Evolutionary conservation across 1,140 invertebrate species (phyloP), one percentile per base, ranked within the genome.

Genomic region (Drosophila gunungcola): DNA sequence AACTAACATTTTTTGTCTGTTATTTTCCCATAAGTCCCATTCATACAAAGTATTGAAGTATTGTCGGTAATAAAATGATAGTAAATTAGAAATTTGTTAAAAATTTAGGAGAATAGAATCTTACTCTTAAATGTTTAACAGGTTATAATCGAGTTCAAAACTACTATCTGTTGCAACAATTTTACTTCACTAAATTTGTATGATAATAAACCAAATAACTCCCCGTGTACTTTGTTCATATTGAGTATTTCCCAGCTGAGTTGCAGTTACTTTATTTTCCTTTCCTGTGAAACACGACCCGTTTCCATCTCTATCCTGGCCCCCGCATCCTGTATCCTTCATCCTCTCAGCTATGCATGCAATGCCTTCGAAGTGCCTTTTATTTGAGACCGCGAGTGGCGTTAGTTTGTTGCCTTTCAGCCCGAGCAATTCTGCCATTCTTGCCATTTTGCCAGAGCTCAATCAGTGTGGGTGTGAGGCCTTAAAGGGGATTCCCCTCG

Each of bases 301-400:
- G 49, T 3, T 63, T 29, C 72, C 73, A 75, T 65, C 73, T 57
- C 58, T 64, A 74, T 12, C 10, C 38, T 34, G n/a, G 16, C 27
- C 52, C 43, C 45, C 36, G 29, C 29, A 0, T 32, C 29, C 5
- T 32, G 29, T 6, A 2, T 32, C 29, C 29, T 32, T 9, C 54
- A 48, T 57, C 55, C 41, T 27, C n/a, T 32, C 52, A 41, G 41
- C 58, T 27, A 48, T 45, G 34, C 72, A 70, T 64, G 75, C 58
- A 58, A 56, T 79, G 74, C 38, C 60, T 52, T 76, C 49, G 61
- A 74, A 85, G 64, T 78, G 82, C 46, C 78, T 78, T 85, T 85
- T 85, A 78, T 86, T 81, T 73, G 70, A 61, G 42, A 72, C 45
- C 57, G 60, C 49, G 61, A 75, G 56, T 57, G 77, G 65, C 81